Percentiles rank a stretch among this genome's conserved stretches.
Evolutionary conservation across 2,113 vertebrate genomes (phyloP).

Genomic region (Bufo gargarizans): DNA sequence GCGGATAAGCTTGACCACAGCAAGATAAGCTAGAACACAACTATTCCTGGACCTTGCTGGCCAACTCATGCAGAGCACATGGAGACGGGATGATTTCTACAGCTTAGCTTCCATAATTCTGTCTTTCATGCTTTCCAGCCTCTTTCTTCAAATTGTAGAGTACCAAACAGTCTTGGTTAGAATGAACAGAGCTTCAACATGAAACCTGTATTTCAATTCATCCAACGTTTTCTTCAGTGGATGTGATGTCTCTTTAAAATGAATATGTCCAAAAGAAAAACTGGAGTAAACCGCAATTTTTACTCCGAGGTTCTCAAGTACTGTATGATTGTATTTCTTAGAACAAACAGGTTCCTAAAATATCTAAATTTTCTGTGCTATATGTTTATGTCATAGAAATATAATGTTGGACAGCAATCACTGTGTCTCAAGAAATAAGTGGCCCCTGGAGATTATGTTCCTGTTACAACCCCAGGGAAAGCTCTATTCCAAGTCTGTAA

Average conservation of each 20-base stretch:
- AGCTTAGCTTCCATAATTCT: too few relatives aligned
- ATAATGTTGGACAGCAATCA: slow-evolving; percentile 31
- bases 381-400: neutral
- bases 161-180: too few relatives aligned
- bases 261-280: neutral
- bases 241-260: neutral
- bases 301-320: neutral
- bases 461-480: neutral
- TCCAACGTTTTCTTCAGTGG: neutral
- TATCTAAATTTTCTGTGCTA: neutral
- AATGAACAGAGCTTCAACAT: neutral
- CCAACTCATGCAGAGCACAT: too few relatives aligned
- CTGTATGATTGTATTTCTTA: neutral
- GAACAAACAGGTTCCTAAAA: neutral
- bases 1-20: too few relatives aligned
- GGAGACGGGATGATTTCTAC: too few relatives aligned
- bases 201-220: neutral
- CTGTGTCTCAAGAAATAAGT: slow-evolving; percentile 23
- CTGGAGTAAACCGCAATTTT: neutral
- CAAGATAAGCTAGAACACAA: too few relatives aligned
- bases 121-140: too few relatives aligned
- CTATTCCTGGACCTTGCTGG: too few relatives aligned
- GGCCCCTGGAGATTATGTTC: slow-evolving; percentile 15
- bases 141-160: too few relatives aligned
- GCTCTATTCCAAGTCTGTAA: slow-evolving; percentile 6